Evolutionary conservation across 2,797 vertebrate species (phyloP).

Genomic region (Distichodus sexfasciatus): DNA sequence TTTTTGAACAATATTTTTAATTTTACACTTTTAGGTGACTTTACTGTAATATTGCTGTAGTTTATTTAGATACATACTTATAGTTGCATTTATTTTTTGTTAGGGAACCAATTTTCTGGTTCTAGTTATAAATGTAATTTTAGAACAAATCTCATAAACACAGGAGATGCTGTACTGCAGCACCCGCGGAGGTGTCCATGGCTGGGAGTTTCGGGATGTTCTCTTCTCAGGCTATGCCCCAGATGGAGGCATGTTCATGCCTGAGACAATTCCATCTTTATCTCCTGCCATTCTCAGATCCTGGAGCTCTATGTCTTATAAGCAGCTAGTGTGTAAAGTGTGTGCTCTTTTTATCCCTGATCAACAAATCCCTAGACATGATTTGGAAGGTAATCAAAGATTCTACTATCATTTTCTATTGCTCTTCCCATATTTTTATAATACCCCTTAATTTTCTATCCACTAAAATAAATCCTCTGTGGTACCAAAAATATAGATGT

Average conservation of each 20-base stretch:
- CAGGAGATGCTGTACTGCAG: constrained; percentile 83
- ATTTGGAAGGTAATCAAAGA: constrained; percentile 74
- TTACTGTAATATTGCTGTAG: neutral
- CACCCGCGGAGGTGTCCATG: constrained; percentile 74
- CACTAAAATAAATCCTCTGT: no score
- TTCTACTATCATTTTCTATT: constrained; percentile 27
- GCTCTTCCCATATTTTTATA: no score
- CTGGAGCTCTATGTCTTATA: constrained; percentile 80
- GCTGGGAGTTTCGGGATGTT: constrained; percentile 76
- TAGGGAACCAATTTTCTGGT: neutral
- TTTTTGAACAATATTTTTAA: no score
- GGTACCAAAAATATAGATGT: no score
- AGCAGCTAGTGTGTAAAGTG: constrained; percentile 81
- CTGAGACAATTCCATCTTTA: constrained; percentile 75
- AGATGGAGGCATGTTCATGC: constrained; percentile 91
- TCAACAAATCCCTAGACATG: constrained; percentile 68
- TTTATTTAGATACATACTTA: neutral
- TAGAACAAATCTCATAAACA: neutral
- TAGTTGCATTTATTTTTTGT: neutral
- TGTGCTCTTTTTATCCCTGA: constrained; percentile 78
- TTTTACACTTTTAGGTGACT: constrained; percentile 5
- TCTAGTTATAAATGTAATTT: no score
- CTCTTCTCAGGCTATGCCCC: constrained; percentile 86
- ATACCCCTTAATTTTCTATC: no score
- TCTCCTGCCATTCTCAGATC: constrained; percentile 61